These are phyloP conservation scores for Astropecten irregularis DNA, from an alignment of 53 echinoderm and acorn worm species.

Conservation along the genomic window DNA sequence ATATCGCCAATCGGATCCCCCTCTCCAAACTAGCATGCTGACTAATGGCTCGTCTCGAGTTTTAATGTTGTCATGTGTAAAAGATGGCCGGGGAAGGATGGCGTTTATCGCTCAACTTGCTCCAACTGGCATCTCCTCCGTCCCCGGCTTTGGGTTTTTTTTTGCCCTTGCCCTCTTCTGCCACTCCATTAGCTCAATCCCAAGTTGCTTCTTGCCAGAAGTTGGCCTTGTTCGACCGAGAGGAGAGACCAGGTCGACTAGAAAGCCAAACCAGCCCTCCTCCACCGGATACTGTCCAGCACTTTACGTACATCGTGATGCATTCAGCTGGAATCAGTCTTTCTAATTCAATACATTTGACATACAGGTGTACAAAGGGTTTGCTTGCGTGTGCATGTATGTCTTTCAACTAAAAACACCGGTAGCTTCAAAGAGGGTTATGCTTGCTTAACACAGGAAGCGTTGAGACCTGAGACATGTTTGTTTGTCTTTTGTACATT, in stretches of 20 bases:
- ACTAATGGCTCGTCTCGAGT: no score
- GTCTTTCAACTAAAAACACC: neutral
- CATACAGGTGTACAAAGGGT: no score
- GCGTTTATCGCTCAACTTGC: constrained; percentile 37
- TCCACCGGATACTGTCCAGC: constrained; percentile 15
- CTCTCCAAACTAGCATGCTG: no score
- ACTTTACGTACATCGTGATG: neutral
- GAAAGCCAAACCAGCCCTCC: constrained; percentile 31
- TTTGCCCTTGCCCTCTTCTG: neutral
- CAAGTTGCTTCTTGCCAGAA: constrained; percentile 33
- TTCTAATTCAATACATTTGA: constrained; percentile 1
- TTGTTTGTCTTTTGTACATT: no score
- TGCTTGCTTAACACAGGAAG: constrained; percentile 18
- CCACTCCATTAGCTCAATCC: constrained; percentile 39
- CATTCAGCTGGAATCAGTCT: constrained; percentile 21
- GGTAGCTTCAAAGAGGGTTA: constrained; percentile 1
- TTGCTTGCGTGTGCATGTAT: neutral
- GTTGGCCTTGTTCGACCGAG: constrained; percentile 20
- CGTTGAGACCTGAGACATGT: neutral
- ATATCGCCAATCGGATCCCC: no score
- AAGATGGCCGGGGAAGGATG: constrained; percentile 16
- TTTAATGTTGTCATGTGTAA: no score
- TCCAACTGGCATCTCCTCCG: no score
- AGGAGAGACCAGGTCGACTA: neutral
- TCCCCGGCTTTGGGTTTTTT: neutral